Evolutionary conservation across 2,888 invertebrate species (phyloP), one percentile per base, ranked within the genome.

Genomic region (Drosophila mimica): DNA sequence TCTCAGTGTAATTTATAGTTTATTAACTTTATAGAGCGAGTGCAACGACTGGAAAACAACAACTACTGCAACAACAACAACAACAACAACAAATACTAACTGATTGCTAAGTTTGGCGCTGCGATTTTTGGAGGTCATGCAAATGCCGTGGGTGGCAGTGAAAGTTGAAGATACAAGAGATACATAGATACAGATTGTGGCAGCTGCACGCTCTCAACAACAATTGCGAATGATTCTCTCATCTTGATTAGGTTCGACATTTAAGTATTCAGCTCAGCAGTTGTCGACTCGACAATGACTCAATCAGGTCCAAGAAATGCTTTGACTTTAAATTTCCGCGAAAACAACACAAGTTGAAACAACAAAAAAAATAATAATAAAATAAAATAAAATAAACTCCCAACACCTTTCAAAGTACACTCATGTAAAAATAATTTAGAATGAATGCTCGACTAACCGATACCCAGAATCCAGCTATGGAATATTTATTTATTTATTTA

Each of bases 1-100:
- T 80, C 71, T 30, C 76, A 59, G 60, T 53, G 85, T 82, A 88
- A 88, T 88, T 88, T 88, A 89, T 89, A 88, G 87, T 88, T 89
- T 89, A 89, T 88, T 88, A 85, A 88, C 87, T 79, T 89, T 81
- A 74, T 85, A 82, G 80, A 82, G 89, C 78, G 89, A 82, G 85
- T 88, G 87, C 85, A 86, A 82, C 76, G 85, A 86, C 85, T 86
- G 82, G 80, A 86, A 85, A 86, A 76, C 70, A 60, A 58, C 36
- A 17, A 30, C 63, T 67, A 67, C 64, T 83, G 77, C 70, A 58
- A 60, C 31, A 13, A n/a, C 59, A 63, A 74, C 64, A 34, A 86
- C 87, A 86, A 79, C 71, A 58, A 60, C 38, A 17, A n/a, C 66
- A 71, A 75, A 60, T n/a, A 17, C 13, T n/a, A 38, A 28, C n/a